Evolutionary conservation across 92 coral and sea anemone genomes (phyloP).

Genomic region (Plumapathes pennacea): DNA sequence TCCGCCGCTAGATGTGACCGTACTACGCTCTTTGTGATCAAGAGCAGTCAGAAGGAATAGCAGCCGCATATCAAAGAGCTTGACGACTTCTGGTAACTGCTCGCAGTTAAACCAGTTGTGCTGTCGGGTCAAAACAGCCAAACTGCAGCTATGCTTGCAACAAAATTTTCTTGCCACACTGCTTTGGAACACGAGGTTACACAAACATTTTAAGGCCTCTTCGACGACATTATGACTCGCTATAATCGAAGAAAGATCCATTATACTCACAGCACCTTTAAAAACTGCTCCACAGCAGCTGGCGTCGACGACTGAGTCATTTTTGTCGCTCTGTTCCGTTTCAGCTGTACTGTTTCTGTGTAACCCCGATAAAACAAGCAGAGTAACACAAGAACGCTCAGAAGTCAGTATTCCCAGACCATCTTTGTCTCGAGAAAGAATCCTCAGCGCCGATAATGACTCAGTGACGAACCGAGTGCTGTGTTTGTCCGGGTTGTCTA

Average conservation of each 20-base stretch:
- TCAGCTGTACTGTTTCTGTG: slow-evolving; percentile 19
- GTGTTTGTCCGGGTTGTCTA: slow-evolving; percentile 22
- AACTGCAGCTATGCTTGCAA: slow-evolving; percentile 51
- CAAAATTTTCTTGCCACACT: slow-evolving; percentile 69
- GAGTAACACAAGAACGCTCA: slow-evolving; percentile 63
- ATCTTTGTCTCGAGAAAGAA: slow-evolving; percentile 85
- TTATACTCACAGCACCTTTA: slow-evolving; percentile 1
- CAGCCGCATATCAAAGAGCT: slow-evolving; percentile 84
- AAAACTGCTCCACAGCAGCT: no score
- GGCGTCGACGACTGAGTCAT: background rate
- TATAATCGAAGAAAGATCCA: slow-evolving; percentile 43
- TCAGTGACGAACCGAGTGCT: slow-evolving; percentile 45
- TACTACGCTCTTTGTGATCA: slow-evolving; percentile 65
- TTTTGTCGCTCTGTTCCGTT: slow-evolving; percentile 13
- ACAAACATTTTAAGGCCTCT: slow-evolving; percentile 90
- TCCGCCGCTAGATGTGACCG: slow-evolving; percentile 62
- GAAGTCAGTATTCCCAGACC: slow-evolving; percentile 74
- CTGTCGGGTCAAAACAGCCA: slow-evolving; percentile 58
- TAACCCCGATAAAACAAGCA: slow-evolving; percentile 74
- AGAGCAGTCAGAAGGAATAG: slow-evolving; percentile 88
- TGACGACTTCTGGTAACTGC: slow-evolving; percentile 60
- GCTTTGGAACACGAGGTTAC: slow-evolving; percentile 90
- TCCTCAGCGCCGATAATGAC: slow-evolving; percentile 76
- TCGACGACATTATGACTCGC: slow-evolving; percentile 46
- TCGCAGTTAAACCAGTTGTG: slow-evolving; percentile 68